phyloP scores from a whole-genome alignment of 2,888 invertebrate genomes.

The Eutolmus rufibarbis region DNA sequence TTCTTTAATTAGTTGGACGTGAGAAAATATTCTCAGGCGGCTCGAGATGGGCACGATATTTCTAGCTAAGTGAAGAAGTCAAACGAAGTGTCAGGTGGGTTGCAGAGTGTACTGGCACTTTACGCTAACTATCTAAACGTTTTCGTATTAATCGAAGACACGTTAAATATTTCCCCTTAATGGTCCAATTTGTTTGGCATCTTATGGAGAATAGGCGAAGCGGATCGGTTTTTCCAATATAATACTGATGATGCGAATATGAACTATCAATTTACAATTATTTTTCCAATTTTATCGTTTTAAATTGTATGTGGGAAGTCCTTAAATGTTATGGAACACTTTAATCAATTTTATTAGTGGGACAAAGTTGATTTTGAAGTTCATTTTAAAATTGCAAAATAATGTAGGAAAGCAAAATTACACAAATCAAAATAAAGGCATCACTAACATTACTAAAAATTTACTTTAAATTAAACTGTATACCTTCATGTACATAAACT shows the following conservation, averaged over 20 bases:
- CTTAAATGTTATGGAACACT: neutral
- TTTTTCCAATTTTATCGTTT: neutral
- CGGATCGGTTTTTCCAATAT: neutral
- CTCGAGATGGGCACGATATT: neutral
- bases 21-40: constrained; percentile 45
- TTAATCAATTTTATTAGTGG: neutral
- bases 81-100: neutral
- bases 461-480: no score
- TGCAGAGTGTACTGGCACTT: neutral
- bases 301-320: neutral
- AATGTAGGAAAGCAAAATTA: no score
- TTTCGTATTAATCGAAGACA: neutral
- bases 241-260: neutral
- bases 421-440: no score
- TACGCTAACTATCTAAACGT: neutral
- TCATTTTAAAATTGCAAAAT: neutral
- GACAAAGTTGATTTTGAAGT: neutral
- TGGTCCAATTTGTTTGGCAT: neutral
- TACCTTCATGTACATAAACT: no score
- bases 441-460: no score
- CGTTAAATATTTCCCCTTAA: neutral
- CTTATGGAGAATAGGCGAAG: neutral
- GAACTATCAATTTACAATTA: neutral
- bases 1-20: constrained; percentile 47
- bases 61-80: constrained; percentile 29